Conservation (phyloP, 2,797 vertebrate genomes). For the Scomberomorus guttatus region DNA sequence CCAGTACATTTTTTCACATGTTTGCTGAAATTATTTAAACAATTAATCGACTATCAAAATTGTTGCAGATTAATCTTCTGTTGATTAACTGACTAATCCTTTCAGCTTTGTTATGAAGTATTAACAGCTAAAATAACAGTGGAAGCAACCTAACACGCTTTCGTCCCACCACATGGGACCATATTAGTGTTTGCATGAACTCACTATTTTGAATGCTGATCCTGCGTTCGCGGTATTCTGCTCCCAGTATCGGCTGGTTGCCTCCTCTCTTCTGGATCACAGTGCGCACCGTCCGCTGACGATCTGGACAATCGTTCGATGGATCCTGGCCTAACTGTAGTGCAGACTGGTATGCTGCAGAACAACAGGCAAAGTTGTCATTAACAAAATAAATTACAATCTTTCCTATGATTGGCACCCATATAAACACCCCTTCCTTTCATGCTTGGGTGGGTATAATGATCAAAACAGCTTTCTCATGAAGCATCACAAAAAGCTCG, state of each 20-base stretch:
- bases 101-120: neutral
- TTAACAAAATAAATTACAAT: neutral
- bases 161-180: neutral
- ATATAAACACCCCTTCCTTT: neutral
- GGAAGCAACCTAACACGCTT: neutral
- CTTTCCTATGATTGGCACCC: neutral
- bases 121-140: neutral
- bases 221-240: constrained; percentile 92
- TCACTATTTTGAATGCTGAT: constrained; percentile 94
- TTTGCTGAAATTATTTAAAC: neutral
- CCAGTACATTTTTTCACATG: neutral
- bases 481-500: neutral
- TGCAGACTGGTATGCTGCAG: constrained; percentile 91
- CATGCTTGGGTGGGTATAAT: neutral
- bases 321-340: constrained; percentile 93
- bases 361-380: constrained; percentile 19
- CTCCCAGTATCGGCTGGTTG: constrained; percentile 88
- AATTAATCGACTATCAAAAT: neutral
- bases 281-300: constrained; percentile 88
- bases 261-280: constrained; percentile 91
- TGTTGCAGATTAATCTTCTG: neutral
- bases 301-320: constrained; percentile 91
- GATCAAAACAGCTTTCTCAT: neutral
- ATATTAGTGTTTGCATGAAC: constrained; percentile 52
- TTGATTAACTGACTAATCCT: neutral